Conservation (phyloP, 2,797 vertebrate genomes). For the Vespertilio murinus region DNA sequence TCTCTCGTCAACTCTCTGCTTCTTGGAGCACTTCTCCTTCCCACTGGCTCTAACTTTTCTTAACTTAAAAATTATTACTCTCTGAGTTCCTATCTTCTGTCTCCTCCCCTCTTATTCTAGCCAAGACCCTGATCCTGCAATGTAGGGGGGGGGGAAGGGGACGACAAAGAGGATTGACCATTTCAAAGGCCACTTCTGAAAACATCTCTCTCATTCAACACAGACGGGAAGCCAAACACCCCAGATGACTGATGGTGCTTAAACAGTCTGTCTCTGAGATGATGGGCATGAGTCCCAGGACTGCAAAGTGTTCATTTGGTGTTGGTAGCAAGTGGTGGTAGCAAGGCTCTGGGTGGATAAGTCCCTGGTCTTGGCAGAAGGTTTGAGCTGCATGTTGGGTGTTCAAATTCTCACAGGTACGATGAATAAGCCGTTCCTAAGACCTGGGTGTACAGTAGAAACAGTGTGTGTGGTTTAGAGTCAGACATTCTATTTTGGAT, state of each 20-base stretch:
- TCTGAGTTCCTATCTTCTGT: not conserved
- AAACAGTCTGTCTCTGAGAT: not conserved
- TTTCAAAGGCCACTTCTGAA: not conserved
- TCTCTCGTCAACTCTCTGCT: not conserved
- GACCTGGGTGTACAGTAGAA: not conserved
- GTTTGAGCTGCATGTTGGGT: not conserved
- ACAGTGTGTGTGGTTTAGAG: not conserved
- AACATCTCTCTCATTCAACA: not conserved
- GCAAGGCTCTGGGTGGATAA: not conserved
- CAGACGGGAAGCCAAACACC: not conserved
- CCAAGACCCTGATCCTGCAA: not conserved
- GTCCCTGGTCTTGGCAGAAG: not conserved
- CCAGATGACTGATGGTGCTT: not conserved
- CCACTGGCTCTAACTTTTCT: not conserved
- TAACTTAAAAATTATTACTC: not conserved
- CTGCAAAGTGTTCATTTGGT: not conserved
- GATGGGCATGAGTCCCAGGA: not conserved
- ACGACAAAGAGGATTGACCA: not conserved
- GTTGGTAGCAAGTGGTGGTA: not conserved
- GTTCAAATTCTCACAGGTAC: not conserved
- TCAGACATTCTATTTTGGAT: not conserved
- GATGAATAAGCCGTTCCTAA: not conserved
- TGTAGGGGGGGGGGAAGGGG: not conserved
- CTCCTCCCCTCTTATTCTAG: not conserved
- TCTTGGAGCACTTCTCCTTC: not conserved